Evolutionary conservation across 2,888 invertebrate species (phyloP).

Genomic region (Apotomis turbidana): DNA sequence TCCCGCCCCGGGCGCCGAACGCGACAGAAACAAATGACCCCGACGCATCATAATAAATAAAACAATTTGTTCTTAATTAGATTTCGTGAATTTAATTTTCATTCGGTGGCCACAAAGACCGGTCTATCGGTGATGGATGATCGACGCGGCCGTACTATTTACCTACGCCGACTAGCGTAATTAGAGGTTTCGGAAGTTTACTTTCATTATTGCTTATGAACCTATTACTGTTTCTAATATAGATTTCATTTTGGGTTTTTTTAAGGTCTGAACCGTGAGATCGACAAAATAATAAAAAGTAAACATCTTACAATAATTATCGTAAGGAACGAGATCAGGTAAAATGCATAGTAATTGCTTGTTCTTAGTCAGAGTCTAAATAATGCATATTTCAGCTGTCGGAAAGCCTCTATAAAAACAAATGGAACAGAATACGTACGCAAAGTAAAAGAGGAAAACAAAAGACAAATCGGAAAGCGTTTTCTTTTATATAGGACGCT

Average conservation of each 20-base stretch:
- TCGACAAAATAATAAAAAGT: slow-evolving; percentile 25
- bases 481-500: slow-evolving; percentile 71
- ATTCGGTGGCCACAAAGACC: slow-evolving; percentile 82
- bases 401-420: slow-evolving; percentile 54
- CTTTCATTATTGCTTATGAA: slow-evolving; percentile 78
- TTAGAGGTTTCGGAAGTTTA: slow-evolving; percentile 81
- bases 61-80: slow-evolving; percentile 85
- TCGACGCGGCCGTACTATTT: slow-evolving; percentile 80
- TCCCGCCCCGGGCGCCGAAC: slow-evolving; percentile 77
- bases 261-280: slow-evolving; percentile 52
- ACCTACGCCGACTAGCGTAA: slow-evolving; percentile 73
- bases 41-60: slow-evolving; percentile 84
- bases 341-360: not conserved
- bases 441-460: slow-evolving; percentile 65
- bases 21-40: slow-evolving; percentile 82
- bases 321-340: not conserved
- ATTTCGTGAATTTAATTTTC: slow-evolving; percentile 85
- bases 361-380: not conserved
- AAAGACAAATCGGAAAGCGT: slow-evolving; percentile 73
- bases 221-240: slow-evolving; percentile 78
- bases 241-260: slow-evolving; percentile 70
- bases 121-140: slow-evolving; percentile 81
- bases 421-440: slow-evolving; percentile 55
- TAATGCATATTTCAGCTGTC: slow-evolving; percentile 27
- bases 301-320: slow-evolving; percentile 8